A percentile compares a stretch with the other conserved stretches of the same genome.
phyloP scores from a whole-genome alignment of 1,140 invertebrate species.

The Thaumetopoea pityocampa region DNA sequence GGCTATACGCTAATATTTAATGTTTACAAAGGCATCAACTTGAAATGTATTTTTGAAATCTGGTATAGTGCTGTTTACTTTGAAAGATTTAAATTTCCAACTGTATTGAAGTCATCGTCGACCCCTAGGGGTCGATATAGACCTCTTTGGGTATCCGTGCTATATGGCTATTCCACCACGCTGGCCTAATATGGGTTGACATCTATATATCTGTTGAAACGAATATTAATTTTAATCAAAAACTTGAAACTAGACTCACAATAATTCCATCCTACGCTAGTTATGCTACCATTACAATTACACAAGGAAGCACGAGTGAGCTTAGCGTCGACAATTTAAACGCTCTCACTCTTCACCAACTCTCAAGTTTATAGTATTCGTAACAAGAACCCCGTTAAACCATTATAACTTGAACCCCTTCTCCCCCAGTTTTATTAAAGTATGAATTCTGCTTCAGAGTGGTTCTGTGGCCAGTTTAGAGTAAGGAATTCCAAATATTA shows the following conservation, averaged over 20 bases:
- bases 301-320: conserved; percentile 56
- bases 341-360: conserved; percentile 61
- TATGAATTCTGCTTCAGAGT: conserved; percentile 29
- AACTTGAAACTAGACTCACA: background rate
- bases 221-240: no score
- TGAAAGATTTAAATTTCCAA: no score
- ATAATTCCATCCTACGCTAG: conserved; percentile 17
- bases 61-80: no score
- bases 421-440: conserved; percentile 16
- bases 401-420: conserved; percentile 27
- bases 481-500: conserved; percentile 66
- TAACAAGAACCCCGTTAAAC: conserved; percentile 49
- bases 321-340: conserved; percentile 63
- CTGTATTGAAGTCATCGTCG: no score
- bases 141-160: no score
- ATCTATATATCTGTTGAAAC: no score
- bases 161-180: no score
- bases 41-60: no score
- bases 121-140: no score
- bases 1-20: no score
- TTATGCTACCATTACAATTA: conserved; percentile 41
- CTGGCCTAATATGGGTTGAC: no score
- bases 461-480: conserved; percentile 38
- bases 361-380: conserved; percentile 62
- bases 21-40: no score